These are phyloP conservation scores for Lutjanus erythropterus DNA, from an alignment of 2,113 vertebrate species.

Conservation along the genomic window DNA sequence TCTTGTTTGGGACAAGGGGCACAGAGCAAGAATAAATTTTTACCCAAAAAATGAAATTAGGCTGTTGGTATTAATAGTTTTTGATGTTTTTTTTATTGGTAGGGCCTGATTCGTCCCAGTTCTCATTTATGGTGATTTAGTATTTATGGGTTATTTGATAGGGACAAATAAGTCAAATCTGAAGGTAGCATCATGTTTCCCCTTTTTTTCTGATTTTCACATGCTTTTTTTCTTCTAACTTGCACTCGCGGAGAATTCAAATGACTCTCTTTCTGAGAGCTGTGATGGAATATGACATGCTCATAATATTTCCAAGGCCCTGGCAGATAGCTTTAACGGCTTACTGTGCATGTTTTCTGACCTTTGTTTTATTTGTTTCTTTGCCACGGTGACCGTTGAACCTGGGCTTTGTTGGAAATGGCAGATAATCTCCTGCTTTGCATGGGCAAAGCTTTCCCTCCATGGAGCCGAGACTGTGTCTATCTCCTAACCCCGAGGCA, in stretches of 20 bases:
- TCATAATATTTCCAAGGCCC: constrained; percentile 56
- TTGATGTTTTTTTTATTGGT: too few relatives aligned
- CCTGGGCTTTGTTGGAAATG: constrained; percentile 67
- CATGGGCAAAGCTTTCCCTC: constrained; percentile 67
- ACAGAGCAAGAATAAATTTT: too few relatives aligned
- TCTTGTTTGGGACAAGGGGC: too few relatives aligned
- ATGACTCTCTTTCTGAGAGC: constrained; percentile 33
- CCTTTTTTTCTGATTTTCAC: too few relatives aligned
- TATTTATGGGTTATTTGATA: too few relatives aligned
- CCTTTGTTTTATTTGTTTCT: constrained; percentile 82
- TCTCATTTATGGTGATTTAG: too few relatives aligned
- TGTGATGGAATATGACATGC: constrained; percentile 60
- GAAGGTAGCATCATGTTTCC: too few relatives aligned
- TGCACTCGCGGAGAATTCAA: constrained; percentile 35
- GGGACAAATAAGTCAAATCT: too few relatives aligned
- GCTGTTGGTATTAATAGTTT: too few relatives aligned
- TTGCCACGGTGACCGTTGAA: constrained; percentile 70
- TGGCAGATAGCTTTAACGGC: constrained; percentile 58
- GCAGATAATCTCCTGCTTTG: constrained; percentile 82
- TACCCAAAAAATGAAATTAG: too few relatives aligned
- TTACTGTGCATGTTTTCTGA: constrained; percentile 70
- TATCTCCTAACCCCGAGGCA: constrained; percentile 75
- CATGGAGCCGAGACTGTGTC: constrained; percentile 53
- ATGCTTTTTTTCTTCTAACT: background rate
- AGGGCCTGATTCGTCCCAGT: too few relatives aligned